A percentile compares a stretch with the other conserved stretches of the same genome.
Evolutionary conservation across 2,113 vertebrate genomes (phyloP).

Genomic region (Trochalopteron elliotii): DNA sequence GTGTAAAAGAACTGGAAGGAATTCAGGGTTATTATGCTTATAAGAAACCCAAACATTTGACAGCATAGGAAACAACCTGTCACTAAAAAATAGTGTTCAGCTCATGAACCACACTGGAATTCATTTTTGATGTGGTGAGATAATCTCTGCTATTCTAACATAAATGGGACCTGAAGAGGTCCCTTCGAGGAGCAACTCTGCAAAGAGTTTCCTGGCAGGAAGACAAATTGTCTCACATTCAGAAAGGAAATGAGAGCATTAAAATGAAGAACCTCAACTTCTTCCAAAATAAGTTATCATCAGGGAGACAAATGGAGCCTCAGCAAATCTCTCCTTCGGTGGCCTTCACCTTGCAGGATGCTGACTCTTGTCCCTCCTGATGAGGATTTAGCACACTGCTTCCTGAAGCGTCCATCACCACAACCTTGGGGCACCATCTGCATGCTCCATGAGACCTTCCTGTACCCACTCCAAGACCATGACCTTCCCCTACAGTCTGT

Average conservation of each 20-base stretch:
- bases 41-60: conserved; percentile 8
- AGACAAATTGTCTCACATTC: conserved; percentile 32
- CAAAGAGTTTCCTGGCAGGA: conserved; percentile 41
- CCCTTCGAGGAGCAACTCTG: not conserved
- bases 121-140: not conserved
- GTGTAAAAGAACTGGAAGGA: not conserved
- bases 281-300: conserved; percentile 42
- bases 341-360: conserved; percentile 49
- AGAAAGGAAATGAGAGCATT: conserved; percentile 56
- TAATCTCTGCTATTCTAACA: conserved; percentile 21
- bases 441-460: not conserved
- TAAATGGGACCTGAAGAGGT: not conserved
- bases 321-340: not conserved
- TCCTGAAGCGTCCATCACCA: not conserved
- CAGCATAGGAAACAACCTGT: conserved; percentile 44
- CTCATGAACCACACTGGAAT: not conserved
- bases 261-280: not conserved
- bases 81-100: not conserved
- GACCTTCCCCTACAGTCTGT: not conserved
- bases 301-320: not conserved
- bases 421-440: not conserved
- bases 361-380: not conserved
- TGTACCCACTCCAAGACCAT: not conserved
- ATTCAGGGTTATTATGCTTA: not conserved
- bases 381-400: not conserved